A percentile compares a stretch with the other conserved stretches of the same genome.
phyloP scores from a whole-genome alignment of 2,888 invertebrate genomes.

The Timandra comae region DNA sequence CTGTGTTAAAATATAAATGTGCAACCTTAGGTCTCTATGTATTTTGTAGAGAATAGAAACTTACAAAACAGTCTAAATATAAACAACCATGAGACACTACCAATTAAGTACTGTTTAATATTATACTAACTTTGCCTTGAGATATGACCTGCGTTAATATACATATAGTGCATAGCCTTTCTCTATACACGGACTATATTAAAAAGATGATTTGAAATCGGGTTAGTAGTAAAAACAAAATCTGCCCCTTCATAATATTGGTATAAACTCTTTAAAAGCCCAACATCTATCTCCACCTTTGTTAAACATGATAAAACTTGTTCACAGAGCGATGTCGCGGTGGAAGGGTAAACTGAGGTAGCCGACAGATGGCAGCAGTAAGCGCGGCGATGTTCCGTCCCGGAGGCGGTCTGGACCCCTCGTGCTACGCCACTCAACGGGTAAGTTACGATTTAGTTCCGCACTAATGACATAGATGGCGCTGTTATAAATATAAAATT shows the following conservation, averaged over 20 bases:
- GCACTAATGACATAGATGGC: slow-evolving; percentile 41
- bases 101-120: no score
- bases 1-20: no score
- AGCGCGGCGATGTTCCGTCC: slow-evolving; percentile 83
- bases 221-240: not conserved
- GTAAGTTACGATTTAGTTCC: slow-evolving; percentile 52
- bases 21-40: no score
- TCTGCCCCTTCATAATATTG: not conserved
- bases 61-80: no score
- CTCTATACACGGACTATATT: no score
- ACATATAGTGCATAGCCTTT: no score
- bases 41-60: no score
- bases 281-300: slow-evolving; percentile 7
- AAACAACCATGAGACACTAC: no score
- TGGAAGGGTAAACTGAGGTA: slow-evolving; percentile 77
- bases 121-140: no score
- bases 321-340: slow-evolving; percentile 75
- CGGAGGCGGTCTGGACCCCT: slow-evolving; percentile 79
- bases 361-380: slow-evolving; percentile 82
- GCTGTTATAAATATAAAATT: slow-evolving; percentile 18
- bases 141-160: no score
- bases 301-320: slow-evolving; percentile 25
- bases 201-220: no score
- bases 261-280: no score
- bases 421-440: slow-evolving; percentile 79